Evolutionary conservation across 2,113 vertebrate species (phyloP).

Genomic region (Gallinago jamesoni): DNA sequence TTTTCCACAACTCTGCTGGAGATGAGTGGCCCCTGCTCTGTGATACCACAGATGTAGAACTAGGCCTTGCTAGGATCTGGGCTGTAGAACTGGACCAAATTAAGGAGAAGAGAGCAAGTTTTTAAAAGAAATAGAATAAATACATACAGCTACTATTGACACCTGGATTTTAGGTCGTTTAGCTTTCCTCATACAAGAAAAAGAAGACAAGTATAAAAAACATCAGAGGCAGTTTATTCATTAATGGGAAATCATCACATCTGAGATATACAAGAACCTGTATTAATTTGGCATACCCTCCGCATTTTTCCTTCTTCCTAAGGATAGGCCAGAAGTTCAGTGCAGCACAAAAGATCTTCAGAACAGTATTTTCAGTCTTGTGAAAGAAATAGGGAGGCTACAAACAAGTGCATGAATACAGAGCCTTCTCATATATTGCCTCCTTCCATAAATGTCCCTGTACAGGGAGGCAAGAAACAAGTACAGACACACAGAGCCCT

Average conservation of each 20-base stretch:
- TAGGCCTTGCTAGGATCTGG: neutral
- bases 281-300: neutral
- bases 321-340: neutral
- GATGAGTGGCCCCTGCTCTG: neutral
- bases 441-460: neutral
- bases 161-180: neutral
- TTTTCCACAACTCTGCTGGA: neutral
- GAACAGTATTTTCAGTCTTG: neutral
- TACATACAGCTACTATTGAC: neutral
- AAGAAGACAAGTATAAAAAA: neutral
- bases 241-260: neutral
- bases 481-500: neutral
- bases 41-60: neutral
- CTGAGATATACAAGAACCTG: neutral
- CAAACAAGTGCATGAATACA: neutral
- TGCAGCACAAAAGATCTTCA: neutral
- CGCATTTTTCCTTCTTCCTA: neutral
- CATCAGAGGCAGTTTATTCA: neutral
- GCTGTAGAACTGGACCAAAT: neutral
- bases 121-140: neutral
- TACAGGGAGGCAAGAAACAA: neutral
- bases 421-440: neutral
- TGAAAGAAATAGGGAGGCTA: neutral
- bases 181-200: neutral
- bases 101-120: neutral